phyloP scores from a whole-genome alignment of 1,140 invertebrate genomes.

The Ectropis grisescens region DNA sequence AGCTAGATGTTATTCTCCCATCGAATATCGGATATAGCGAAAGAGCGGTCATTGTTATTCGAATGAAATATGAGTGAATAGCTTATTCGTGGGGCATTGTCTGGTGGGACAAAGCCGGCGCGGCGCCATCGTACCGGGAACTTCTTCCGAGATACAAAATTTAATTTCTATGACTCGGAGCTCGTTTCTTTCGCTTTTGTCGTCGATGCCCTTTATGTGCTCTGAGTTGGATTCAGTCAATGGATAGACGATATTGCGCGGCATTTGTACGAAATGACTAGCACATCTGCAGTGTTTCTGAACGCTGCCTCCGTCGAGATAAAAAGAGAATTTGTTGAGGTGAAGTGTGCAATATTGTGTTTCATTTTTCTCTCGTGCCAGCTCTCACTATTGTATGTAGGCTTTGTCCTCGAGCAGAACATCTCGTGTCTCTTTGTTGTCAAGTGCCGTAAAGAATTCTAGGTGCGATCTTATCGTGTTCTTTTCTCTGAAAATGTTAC shows the following conservation, averaged over 20 bases:
- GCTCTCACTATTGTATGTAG: constrained; percentile 1
- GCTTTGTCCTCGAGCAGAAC: no score
- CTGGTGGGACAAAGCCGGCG: constrained; percentile 25
- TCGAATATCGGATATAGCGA: constrained; percentile 28
- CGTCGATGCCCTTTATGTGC: constrained; percentile 39
- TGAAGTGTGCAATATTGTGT: constrained; percentile 28
- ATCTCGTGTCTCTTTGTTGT: no score
- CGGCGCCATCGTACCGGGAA: constrained; percentile 20
- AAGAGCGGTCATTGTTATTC: constrained; percentile 33
- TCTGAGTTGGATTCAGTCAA: constrained; percentile 39
- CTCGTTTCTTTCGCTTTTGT: constrained; percentile 35
- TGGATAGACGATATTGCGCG: constrained; percentile 38
- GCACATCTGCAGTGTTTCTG: constrained; percentile 29
- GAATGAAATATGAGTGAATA: constrained; percentile 41
- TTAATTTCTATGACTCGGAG: constrained; percentile 45
- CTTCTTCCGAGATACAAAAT: constrained; percentile 39
- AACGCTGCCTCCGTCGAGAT: constrained; percentile 13
- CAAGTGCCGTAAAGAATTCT: neutral
- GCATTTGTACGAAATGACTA: constrained; percentile 41
- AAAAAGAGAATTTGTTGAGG: constrained; percentile 36
- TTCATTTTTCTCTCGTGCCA: constrained; percentile 13
- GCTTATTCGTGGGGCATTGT: constrained; percentile 33
- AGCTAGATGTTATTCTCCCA: constrained; percentile 13
- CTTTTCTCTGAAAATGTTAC: constrained; percentile 4
- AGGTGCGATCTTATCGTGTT: constrained; percentile 2